Percentiles rank a stretch among this genome's conserved stretches.
Evolutionary conservation across 2,797 vertebrate species (phyloP).

Genomic region (Acanthurus leucopareius): DNA sequence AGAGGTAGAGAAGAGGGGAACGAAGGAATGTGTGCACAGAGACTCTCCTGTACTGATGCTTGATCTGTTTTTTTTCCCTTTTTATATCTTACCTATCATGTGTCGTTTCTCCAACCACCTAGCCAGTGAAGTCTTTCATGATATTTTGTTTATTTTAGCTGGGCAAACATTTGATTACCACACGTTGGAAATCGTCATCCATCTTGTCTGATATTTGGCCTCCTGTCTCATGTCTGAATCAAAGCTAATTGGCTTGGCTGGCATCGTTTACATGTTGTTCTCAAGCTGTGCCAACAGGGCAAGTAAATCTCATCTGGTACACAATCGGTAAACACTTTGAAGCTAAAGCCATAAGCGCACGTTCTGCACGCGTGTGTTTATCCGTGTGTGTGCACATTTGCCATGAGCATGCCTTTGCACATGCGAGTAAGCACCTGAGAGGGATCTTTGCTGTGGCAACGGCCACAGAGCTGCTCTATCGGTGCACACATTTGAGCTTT

Average conservation of each 20-base stretch:
- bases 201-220: conserved; percentile 60
- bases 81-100: not conserved
- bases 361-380: conserved; percentile 25
- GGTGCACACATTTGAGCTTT: conserved; percentile 53
- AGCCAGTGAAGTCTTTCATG: not conserved
- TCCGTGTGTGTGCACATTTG: conserved; percentile 38
- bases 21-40: conserved; percentile 37
- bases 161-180: conserved; percentile 8
- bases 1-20: conserved; percentile 47
- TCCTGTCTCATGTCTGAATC: conserved; percentile 69
- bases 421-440: conserved; percentile 43
- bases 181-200: conserved; percentile 36
- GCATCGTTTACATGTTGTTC: conserved; percentile 70
- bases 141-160: not conserved
- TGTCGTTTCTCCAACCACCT: not conserved
- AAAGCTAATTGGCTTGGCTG: conserved; percentile 75
- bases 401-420: conserved; percentile 9
- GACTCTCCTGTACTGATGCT: conserved; percentile 9
- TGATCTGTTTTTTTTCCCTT: not conserved
- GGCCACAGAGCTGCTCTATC: conserved; percentile 35
- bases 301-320: conserved; percentile 66
- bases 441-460: not conserved
- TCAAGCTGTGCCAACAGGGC: conserved; percentile 71
- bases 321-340: conserved; percentile 62
- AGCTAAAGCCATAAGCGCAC: conserved; percentile 49